These are phyloP conservation scores for Burhinus oedicnemus DNA, from an alignment of 2,113 vertebrate genomes.

Conservation along the genomic window DNA sequence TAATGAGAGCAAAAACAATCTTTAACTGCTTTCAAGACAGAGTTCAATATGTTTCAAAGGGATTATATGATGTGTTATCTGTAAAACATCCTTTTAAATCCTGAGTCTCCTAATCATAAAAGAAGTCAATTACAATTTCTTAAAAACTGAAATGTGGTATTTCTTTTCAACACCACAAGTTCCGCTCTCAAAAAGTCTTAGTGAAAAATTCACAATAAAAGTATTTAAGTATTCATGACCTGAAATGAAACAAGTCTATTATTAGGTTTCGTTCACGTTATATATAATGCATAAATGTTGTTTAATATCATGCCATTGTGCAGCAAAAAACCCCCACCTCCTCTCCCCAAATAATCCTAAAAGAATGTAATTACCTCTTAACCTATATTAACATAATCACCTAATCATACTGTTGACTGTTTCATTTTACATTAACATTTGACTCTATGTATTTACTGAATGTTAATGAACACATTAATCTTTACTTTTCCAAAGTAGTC, in stretches of 20 bases:
- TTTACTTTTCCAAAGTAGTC: conserved; percentile 9
- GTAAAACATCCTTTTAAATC: not conserved
- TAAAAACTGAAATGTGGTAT: not conserved
- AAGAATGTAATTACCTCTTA: conserved; percentile 28
- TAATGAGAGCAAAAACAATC: not conserved
- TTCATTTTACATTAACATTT: conserved; percentile 39
- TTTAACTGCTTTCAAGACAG: not conserved
- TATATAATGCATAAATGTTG: not conserved
- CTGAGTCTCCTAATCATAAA: not conserved
- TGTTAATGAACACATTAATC: conserved; percentile 40
- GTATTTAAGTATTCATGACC: not conserved
- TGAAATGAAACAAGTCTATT: not conserved
- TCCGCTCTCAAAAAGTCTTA: not conserved
- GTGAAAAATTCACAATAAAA: not conserved
- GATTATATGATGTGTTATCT: not conserved
- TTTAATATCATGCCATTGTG: conserved; percentile 2
- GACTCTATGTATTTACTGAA: not conserved
- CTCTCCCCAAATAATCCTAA: not conserved
- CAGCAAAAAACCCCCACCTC: not conserved
- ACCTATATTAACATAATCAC: conserved; percentile 7
- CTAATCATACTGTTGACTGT: conserved; percentile 35
- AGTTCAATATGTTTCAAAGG: not conserved
- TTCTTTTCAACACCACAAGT: not conserved
- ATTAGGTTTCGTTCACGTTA: not conserved
- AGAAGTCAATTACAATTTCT: not conserved